A percentile compares a stretch with the other conserved stretches of the same genome.
phyloP scores from a whole-genome alignment of 2,113 vertebrate species.

The Tupaia chinensis region DNA sequence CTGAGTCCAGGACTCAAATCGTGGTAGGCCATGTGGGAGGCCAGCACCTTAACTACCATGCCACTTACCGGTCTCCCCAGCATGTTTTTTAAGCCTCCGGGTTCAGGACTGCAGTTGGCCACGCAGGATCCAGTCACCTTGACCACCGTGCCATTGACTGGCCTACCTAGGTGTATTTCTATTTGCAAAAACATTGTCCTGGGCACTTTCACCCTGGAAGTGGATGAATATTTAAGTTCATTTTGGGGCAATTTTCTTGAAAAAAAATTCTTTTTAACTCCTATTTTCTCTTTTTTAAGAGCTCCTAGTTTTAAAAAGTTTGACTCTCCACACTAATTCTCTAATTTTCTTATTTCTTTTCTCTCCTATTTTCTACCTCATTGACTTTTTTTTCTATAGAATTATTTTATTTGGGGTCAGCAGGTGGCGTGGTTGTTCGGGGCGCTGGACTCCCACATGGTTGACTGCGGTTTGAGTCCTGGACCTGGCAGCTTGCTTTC shows the following conservation, averaged over 20 bases:
- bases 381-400: neutral
- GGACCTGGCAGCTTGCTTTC: too few relatives aligned
- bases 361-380: neutral
- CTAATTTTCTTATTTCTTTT: neutral
- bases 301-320: neutral
- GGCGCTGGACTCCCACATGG: too few relatives aligned
- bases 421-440: too few relatives aligned
- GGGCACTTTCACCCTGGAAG: neutral
- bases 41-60: too few relatives aligned
- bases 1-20: too few relatives aligned
- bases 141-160: too few relatives aligned
- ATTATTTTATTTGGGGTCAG: neutral
- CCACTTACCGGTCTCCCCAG: too few relatives aligned
- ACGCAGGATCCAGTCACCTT: too few relatives aligned
- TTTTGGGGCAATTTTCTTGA: neutral
- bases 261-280: neutral
- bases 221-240: neutral
- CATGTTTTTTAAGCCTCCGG: too few relatives aligned
- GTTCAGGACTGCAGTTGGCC: too few relatives aligned
- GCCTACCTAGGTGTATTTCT: neutral
- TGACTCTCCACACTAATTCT: neutral
- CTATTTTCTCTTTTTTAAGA: neutral
- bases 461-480: too few relatives aligned
- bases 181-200: neutral
- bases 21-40: too few relatives aligned